A percentile compares a stretch with the other conserved stretches of the same genome.
phyloP scores from a whole-genome alignment of 2,888 invertebrate genomes.

The Eledone cirrhosa region DNA sequence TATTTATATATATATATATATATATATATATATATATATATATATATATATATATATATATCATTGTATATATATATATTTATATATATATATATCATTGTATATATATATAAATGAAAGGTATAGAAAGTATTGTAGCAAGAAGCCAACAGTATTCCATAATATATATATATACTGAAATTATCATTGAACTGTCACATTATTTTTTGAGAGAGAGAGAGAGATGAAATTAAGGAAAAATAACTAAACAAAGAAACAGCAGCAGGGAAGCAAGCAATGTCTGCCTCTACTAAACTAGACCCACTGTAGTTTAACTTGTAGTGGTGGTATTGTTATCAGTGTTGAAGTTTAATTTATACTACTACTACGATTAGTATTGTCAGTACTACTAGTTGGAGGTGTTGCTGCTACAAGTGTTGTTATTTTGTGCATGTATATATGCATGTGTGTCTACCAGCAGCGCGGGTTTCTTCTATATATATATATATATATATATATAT shows the following conservation, averaged over 20 bases:
- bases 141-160: too few relatives aligned
- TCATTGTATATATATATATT: too few relatives aligned
- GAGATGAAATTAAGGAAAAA: too few relatives aligned
- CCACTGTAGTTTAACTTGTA: background rate
- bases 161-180: background rate
- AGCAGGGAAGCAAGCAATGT: too few relatives aligned
- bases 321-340: too few relatives aligned
- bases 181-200: background rate
- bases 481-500: slow-evolving; percentile 15
- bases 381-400: background rate
- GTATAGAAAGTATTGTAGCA: too few relatives aligned
- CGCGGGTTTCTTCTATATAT: background rate
- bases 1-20: slow-evolving; percentile 3
- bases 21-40: slow-evolving; percentile 6
- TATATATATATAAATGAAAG: too few relatives aligned
- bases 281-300: background rate
- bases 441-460: background rate
- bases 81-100: too few relatives aligned
- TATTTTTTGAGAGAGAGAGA: background rate
- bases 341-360: background rate
- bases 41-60: too few relatives aligned
- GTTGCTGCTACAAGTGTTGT: background rate
- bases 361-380: background rate
- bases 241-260: too few relatives aligned
- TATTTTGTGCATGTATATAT: background rate